These are phyloP conservation scores for Scomber scombrus DNA, from an alignment of 2,113 vertebrate species.

Conservation along the genomic window DNA sequence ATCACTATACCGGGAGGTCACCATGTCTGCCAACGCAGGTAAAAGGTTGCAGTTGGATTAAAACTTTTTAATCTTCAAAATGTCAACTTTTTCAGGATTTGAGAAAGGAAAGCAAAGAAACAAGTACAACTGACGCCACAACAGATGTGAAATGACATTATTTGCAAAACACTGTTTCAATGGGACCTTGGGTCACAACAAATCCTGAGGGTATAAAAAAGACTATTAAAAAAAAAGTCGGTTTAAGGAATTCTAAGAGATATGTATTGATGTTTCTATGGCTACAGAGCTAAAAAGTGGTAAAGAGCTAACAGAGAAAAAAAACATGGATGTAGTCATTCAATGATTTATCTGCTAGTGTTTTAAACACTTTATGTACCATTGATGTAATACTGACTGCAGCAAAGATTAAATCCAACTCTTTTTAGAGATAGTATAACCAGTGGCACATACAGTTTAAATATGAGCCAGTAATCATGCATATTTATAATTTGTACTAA, in stretches of 20 bases:
- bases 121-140: background rate
- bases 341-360: background rate
- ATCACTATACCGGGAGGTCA: constrained; percentile 15
- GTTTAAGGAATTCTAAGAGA: background rate
- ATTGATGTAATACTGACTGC: too few relatives aligned
- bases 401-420: background rate
- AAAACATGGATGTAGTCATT: background rate
- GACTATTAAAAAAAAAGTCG: background rate
- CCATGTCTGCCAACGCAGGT: background rate
- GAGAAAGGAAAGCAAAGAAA: background rate
- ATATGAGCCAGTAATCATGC: too few relatives aligned
- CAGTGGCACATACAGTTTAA: too few relatives aligned
- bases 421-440: background rate
- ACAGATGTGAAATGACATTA: background rate
- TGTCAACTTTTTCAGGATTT: constrained; percentile 12
- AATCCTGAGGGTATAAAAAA: background rate
- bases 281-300: too few relatives aligned
- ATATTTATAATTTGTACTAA: too few relatives aligned
- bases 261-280: too few relatives aligned
- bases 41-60: background rate
- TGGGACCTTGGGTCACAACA: background rate
- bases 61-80: constrained; percentile 29
- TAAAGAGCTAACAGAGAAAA: too few relatives aligned
- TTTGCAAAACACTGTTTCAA: background rate
- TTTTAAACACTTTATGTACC: background rate